Evolutionary conservation across 2,113 vertebrate genomes (phyloP), one percentile per base, ranked within the genome.

Genomic region (Acrocephalus kingi): DNA sequence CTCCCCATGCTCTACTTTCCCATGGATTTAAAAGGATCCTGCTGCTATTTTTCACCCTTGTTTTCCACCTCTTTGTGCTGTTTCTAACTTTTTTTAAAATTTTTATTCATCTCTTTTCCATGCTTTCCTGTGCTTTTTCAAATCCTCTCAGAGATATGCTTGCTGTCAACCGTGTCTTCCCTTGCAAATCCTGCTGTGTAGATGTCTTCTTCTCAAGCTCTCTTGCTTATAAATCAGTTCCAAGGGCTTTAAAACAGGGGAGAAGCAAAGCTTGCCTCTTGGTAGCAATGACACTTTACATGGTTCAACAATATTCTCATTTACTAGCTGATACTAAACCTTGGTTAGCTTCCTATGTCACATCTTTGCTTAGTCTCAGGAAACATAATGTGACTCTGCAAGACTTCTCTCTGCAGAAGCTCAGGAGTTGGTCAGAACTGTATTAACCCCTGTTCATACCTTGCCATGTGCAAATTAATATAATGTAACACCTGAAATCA

Each of bases 401-500:
- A 73, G 39, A 30, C 21, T 77, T 64, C n/a, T 62, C 7, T 39
- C 35, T 77, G 39, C 19, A 43, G 63, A 84, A 91, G n/a, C 9
- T 39, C 33, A 55, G 45, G 39, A 77, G 46, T 9, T 86, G 46
- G 8, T 66, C 45, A 52, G 46, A 89, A 25, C 7, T 27, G 7
- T 19, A 25, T n/a, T 33, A 69, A 24, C 11, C 8, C 11, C 31
- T 11, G 3, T 37, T 52, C 8, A 8, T 27, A 27, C 8, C 5
- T 75, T 82, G 18, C 27, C 12, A 5, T 12, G 9, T 13, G n/a
- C 33, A 54, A 56, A 84, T 84, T 71, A 17, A 80, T 80, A 48
- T 23, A 39, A 10, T 17, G 20, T 62, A 37, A 15, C 46, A n/a
- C 30, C 33, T n/a, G 24, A 49, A 33, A 1, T 1, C 0, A 5